Evolutionary conservation across 2,113 vertebrate species (phyloP), one percentile per base, ranked within the genome.

Genomic region (Sinocyclocheilus rhinocerous): DNA sequence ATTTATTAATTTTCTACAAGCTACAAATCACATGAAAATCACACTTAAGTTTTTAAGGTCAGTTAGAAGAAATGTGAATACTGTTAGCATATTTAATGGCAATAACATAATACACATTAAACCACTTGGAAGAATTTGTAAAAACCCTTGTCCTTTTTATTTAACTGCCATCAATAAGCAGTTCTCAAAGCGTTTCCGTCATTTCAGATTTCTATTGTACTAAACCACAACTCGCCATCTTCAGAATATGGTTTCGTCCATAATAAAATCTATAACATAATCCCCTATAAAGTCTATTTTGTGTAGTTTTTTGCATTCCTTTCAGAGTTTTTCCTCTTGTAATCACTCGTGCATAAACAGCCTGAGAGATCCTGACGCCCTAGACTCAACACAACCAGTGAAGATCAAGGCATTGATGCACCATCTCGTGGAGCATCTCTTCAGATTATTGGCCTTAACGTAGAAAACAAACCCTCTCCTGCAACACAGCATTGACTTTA

Each of bases 371-470:
- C 3, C 79, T 33, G 72, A 79, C 61, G 52, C 57, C 79, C 76
- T 57, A 76, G 77, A 59, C 77, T 89, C 84, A 83, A 87, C 80
- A 80, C 78, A 45, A 61, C 22, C 75, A 29, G 33, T 88, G 77
- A 36, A 59, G 77, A 85, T 81, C 88, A 82, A 83, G 76, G 85
- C 84, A 85, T 83, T 82, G 87, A 87, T 76, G 81, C 86, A 73
- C 70, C 81, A 89, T 90, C 84, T 87, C 84, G 81, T 90, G 86
- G 85, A 91, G 90, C 89, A 87, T 90, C 89, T 91, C 90, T 90
- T 88, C 86, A 87, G 80, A 89, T 91, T 90, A 90, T 87, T 88
- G 85, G 87, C 57, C 36, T 88, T 88, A 89, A 89, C 73, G 61
- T 76, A 79, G 85, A 90, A 89, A 86, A 89, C 83, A 89, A 90